phyloP scores from a whole-genome alignment of 2,888 invertebrate genomes.

The Mayetiola destructor region DNA sequence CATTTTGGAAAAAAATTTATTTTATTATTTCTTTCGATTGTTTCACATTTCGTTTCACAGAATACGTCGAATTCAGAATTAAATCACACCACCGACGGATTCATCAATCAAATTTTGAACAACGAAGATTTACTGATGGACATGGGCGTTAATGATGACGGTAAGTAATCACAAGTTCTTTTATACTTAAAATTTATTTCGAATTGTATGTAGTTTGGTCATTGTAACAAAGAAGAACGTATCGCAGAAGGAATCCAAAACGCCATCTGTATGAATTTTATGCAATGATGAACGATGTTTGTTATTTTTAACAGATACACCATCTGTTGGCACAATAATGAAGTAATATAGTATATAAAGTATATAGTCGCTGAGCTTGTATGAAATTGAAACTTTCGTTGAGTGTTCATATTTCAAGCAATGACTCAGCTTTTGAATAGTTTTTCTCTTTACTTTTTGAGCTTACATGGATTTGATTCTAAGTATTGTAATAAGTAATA shows the following conservation, averaged over 20 bases:
- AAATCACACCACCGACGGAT: slow-evolving; percentile 66
- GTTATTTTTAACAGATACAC: neutral
- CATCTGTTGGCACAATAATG: too few species aligned
- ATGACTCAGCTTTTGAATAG: too few species aligned
- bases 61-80: slow-evolving; percentile 49
- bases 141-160: slow-evolving; percentile 43
- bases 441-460: too few species aligned
- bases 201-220: neutral
- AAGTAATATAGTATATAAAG: too few species aligned
- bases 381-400: too few species aligned
- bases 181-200: too few species aligned
- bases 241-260: too few species aligned
- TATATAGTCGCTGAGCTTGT: too few species aligned
- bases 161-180: neutral
- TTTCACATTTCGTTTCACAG: too few species aligned
- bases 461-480: too few species aligned
- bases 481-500: too few species aligned
- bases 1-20: neutral
- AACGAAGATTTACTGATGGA: slow-evolving; percentile 84
- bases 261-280: neutral
- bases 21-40: neutral
- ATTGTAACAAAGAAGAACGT: neutral
- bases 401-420: too few species aligned
- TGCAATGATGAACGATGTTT: neutral
- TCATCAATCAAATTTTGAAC: slow-evolving; percentile 73